Evolutionary conservation across 2,113 vertebrate species (phyloP).

Genomic region (Coreoperca whiteheadi): DNA sequence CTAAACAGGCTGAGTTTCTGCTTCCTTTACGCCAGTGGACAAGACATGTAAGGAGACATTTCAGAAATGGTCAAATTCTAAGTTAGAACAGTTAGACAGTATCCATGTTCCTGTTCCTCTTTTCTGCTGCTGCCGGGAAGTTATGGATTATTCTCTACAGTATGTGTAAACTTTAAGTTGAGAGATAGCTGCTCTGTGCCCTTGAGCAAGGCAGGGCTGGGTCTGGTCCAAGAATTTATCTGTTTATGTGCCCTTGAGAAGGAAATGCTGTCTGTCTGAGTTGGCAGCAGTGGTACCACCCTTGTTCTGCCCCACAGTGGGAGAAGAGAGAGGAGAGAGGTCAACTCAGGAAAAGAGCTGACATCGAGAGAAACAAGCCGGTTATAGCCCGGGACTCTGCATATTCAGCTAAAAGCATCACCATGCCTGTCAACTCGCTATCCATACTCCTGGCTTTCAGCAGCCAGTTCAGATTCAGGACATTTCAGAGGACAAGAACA

Average conservation of each 20-base stretch:
- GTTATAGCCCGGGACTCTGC: conserved; percentile 61
- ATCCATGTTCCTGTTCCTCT: neutral
- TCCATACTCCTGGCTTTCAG: conserved; percentile 43
- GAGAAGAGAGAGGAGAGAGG: conserved; percentile 62
- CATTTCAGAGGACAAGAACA: conserved; percentile 43
- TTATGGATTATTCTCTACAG: conserved; percentile 33
- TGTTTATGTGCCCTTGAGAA: conserved; percentile 61
- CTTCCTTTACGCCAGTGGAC: conserved; percentile 15
- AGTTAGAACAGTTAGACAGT: neutral
- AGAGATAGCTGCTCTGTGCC: conserved; percentile 31
- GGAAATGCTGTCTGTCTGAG: conserved; percentile 53
- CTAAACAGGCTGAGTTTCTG: conserved; percentile 30
- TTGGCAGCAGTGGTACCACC: conserved; percentile 62
- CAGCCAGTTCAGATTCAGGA: conserved; percentile 57
- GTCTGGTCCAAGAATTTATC: conserved; percentile 42
- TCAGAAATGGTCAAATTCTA: neutral
- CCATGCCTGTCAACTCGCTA: conserved; percentile 58
- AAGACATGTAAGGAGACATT: neutral
- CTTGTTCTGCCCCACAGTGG: conserved; percentile 62
- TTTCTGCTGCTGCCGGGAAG: neutral
- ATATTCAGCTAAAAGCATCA: conserved; percentile 65
- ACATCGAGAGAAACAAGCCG: conserved; percentile 64
- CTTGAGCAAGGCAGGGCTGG: conserved; percentile 45
- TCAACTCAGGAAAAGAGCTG: conserved; percentile 72
- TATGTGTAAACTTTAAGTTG: conserved; percentile 30